Evolutionary conservation across 2,113 vertebrate genomes (phyloP), one percentile per base, ranked within the genome.

Genomic region (Pelecanus crispus): DNA sequence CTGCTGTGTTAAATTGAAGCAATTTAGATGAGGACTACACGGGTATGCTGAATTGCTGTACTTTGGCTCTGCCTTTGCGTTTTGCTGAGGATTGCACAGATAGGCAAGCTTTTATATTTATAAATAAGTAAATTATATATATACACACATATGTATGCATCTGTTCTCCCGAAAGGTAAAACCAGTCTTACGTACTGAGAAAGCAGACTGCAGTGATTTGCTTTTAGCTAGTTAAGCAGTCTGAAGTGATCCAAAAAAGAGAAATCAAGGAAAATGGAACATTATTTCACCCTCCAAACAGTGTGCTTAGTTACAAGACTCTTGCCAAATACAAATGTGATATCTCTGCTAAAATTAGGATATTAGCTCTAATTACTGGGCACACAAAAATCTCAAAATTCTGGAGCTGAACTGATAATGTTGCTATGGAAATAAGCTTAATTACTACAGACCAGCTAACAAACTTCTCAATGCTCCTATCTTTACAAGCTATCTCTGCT

Each of bases 281-380:
- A 79, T 88, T 91, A 81, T 87, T 94, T 95, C 94, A 90, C n/a
- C 59, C 72, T 90, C 75, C 81, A 77, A 32, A 70, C 86, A 85
- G 44, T 34, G 45, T 68, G 29, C 93, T 72, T 92, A 94, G 85
- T 84, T 88, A 94, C 81, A 85, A 95, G 70, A 58, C 38, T 94
- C 62, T 86, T 5, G 4, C 85, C 93, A 96, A 97, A 94, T 38
- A 87, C 38, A 81, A 89, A 70, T 21, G 11, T 62, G 84, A 31
- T 87, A 93, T 90, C 52, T 91, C 78, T 81, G 85, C 93, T 96
- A 95, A 95, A 92, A 95, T 95, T 92, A 96, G 95, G 71, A 85
- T 97, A 88, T 83, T 90, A 89, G 81, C 92, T 95, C 86, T 93
- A 93, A 97, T 80, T 86, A 95, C n/a, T 34, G 10, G 71, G 91